A percentile compares a stretch with the other conserved stretches of the same genome.
These are phyloP conservation scores for Brachyalestes nurse DNA, from an alignment of 2,797 vertebrate species.

Conservation along the genomic window DNA sequence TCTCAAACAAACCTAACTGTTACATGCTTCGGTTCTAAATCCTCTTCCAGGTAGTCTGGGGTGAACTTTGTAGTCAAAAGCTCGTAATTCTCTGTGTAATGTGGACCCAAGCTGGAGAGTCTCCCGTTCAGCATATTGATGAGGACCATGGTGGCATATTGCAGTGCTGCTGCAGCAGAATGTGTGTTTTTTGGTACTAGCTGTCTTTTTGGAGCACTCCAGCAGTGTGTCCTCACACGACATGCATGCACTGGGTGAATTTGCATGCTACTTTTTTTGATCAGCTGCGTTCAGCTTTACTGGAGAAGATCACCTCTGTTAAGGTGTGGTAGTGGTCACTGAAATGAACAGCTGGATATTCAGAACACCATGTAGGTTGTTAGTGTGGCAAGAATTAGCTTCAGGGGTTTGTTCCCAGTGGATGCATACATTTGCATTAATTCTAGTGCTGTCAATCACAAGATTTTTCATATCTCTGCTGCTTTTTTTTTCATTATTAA, in stretches of 20 bases:
- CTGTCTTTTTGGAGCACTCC: neutral
- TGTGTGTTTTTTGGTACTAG: neutral
- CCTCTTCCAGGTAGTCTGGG: neutral
- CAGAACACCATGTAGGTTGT: neutral
- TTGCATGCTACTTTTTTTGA: neutral
- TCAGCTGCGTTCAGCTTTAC: neutral
- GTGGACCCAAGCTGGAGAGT: too few relatives aligned
- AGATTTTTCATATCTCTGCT: neutral
- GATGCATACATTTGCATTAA: neutral
- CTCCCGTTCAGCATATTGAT: neutral
- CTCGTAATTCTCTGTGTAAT: too few relatives aligned
- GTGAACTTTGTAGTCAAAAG: neutral
- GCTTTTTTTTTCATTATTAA: neutral
- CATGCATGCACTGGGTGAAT: neutral
- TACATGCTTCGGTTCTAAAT: too few relatives aligned
- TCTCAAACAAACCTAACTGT: neutral
- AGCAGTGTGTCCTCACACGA: neutral
- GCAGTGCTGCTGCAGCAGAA: constrained; percentile 8
- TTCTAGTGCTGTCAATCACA: neutral
- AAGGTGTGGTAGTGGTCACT: neutral
- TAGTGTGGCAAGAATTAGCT: neutral
- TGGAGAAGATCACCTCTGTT: neutral
- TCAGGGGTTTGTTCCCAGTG: neutral
- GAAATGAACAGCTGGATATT: neutral
- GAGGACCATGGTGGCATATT: constrained; percentile 8